Percentiles rank a stretch among this genome's conserved stretches.
Evolutionary conservation across 2,888 invertebrate genomes (phyloP).

Genomic region (Eupithecia tripunctaria): DNA sequence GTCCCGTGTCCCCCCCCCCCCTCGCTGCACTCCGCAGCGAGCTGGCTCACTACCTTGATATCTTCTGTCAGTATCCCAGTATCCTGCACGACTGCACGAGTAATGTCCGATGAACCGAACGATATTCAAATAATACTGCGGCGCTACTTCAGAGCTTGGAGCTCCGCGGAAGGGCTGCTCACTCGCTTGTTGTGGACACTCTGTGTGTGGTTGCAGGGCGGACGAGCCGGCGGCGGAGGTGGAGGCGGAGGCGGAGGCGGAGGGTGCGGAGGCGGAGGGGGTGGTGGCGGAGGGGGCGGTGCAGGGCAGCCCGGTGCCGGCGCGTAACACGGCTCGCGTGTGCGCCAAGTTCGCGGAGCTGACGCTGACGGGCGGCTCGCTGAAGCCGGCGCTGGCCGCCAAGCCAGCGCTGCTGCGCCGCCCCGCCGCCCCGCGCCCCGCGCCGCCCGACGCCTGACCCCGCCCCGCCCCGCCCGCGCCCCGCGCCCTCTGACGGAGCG

Average conservation of each 20-base stretch:
- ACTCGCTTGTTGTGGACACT: too few relatives aligned
- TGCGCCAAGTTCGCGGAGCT: slow-evolving; percentile 87
- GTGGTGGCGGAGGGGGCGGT: slow-evolving; percentile 34
- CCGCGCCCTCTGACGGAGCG: neutral
- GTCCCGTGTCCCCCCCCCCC: too few relatives aligned
- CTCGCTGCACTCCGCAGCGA: too few relatives aligned
- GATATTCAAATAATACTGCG: too few relatives aligned
- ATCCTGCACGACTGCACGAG: too few relatives aligned
- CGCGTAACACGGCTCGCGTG: slow-evolving; percentile 86
- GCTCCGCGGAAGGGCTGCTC: too few relatives aligned
- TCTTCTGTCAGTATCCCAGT: too few relatives aligned
- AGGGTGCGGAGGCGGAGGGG: slow-evolving; percentile 28
- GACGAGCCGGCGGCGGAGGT: slow-evolving; percentile 20
- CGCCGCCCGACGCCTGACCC: slow-evolving; percentile 30
- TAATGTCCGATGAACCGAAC: too few relatives aligned
- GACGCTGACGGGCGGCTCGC: slow-evolving; percentile 86
- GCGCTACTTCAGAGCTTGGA: too few relatives aligned
- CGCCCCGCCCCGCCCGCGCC: neutral
- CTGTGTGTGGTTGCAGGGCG: slow-evolving; percentile 41
- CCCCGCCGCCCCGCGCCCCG: slow-evolving; percentile 85
- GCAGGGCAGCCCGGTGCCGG: slow-evolving; percentile 79
- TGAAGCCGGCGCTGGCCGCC: slow-evolving; percentile 90
- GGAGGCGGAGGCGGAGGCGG: slow-evolving; percentile 17
- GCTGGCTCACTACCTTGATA: too few relatives aligned
- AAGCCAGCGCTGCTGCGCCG: slow-evolving; percentile 90